phyloP scores from a whole-genome alignment of 2,888 invertebrate genomes.

The Yponomeuta malinellus region DNA sequence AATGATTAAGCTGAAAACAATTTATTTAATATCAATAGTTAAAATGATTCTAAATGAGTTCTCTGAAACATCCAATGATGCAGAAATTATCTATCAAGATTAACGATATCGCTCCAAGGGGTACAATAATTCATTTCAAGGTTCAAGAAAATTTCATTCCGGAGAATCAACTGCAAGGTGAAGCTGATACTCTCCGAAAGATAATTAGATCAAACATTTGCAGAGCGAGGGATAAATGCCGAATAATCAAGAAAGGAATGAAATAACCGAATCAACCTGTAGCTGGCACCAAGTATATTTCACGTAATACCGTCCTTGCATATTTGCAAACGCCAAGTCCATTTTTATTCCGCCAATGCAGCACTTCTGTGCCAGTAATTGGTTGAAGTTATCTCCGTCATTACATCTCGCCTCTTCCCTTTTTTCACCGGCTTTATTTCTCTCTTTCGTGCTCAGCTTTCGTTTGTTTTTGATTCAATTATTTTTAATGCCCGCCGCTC shows the following conservation, averaged over 20 bases:
- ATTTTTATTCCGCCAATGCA: constrained; percentile 68
- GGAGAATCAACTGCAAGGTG: background rate
- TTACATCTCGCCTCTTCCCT: constrained; percentile 69
- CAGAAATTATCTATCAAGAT: too few relatives aligned
- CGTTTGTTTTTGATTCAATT: constrained; percentile 72
- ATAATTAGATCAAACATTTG: background rate
- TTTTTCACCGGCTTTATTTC: constrained; percentile 58
- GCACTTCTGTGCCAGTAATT: constrained; percentile 68
- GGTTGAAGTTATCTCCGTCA: constrained; percentile 72
- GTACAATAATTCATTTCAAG: background rate
- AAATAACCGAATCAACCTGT: constrained; percentile 31
- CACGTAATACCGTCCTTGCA: constrained; percentile 47
- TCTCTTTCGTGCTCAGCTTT: constrained; percentile 55
- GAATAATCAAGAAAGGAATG: constrained; percentile 5
- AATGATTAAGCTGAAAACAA: too few relatives aligned
- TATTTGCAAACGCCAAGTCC: constrained; percentile 56
- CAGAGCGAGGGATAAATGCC: background rate
- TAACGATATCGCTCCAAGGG: too few relatives aligned
- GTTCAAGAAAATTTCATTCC: background rate
- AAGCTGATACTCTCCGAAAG: background rate
- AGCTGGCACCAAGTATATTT: constrained; percentile 34
- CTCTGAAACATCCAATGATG: too few relatives aligned
- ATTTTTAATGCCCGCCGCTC: constrained; percentile 55
- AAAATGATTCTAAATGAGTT: too few relatives aligned
- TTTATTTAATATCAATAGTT: too few relatives aligned